These are phyloP conservation scores for Drosophila flavopinicola DNA, from an alignment of 2,888 invertebrate species.

Conservation along the genomic window DNA sequence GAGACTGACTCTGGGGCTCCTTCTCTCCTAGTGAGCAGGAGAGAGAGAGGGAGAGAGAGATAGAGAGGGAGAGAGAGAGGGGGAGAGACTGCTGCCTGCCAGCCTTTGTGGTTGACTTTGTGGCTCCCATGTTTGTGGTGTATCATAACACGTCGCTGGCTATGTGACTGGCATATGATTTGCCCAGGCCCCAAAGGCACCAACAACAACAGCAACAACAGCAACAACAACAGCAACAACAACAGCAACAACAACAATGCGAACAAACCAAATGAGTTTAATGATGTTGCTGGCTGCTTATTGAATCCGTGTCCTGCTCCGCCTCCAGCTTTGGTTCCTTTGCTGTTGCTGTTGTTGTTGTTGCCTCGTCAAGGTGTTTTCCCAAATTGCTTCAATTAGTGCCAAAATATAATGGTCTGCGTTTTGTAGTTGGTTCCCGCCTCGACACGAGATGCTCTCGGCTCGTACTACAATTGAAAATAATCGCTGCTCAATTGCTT, in stretches of 20 bases:
- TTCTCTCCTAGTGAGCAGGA: no score
- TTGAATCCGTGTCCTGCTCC: slow-evolving; percentile 62
- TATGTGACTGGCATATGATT: slow-evolving; percentile 80
- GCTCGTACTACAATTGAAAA: slow-evolving; percentile 62
- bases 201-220: slow-evolving; percentile 1
- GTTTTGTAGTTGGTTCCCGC: slow-evolving; percentile 57
- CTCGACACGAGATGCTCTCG: slow-evolving; percentile 19
- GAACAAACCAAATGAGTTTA: slow-evolving; percentile 47
- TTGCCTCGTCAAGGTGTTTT: slow-evolving; percentile 65
- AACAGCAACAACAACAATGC: slow-evolving; percentile 18
- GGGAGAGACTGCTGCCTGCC: slow-evolving; percentile 42
- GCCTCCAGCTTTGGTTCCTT: slow-evolving; percentile 12
- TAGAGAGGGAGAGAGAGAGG: no score
- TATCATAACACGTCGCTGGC: slow-evolving; percentile 75
- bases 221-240: slow-evolving; percentile 1
- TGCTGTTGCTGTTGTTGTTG: slow-evolving; percentile 11
- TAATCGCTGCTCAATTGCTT: slow-evolving; percentile 73
- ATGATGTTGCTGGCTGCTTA: slow-evolving; percentile 63
- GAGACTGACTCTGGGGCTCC: not conserved
- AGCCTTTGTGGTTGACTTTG: slow-evolving; percentile 64
- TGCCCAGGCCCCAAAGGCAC: slow-evolving; percentile 24
- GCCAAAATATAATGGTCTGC: slow-evolving; percentile 74
- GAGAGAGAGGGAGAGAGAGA: no score
- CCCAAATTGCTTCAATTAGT: slow-evolving; percentile 79
- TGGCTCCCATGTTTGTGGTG: slow-evolving; percentile 51